phyloP scores from a whole-genome alignment of 2,888 invertebrate species.

The Phlogophora meticulosa region DNA sequence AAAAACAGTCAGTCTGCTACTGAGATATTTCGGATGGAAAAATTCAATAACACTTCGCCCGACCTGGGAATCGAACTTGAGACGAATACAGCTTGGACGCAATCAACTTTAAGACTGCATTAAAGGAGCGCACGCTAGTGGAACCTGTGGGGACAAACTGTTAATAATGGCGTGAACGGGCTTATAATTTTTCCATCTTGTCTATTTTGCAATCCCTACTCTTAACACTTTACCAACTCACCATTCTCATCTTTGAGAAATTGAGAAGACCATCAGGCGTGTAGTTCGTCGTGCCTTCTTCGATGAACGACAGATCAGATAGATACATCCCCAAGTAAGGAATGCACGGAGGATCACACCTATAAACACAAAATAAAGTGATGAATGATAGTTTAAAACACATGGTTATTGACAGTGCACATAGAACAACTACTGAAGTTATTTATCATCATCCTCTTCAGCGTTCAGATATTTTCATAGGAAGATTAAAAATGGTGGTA shows the following conservation, averaged over 20 bases:
- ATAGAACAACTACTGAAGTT: too few species aligned
- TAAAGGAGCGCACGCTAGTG: too few species aligned
- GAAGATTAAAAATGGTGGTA: background rate
- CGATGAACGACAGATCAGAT: conserved; percentile 97
- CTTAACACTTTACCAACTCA: conserved; percentile 79
- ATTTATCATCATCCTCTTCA: too few species aligned
- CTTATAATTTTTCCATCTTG: background rate
- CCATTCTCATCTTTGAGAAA: conserved; percentile 99
- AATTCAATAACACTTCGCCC: too few species aligned
- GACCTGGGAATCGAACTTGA: too few species aligned
- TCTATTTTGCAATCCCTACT: background rate
- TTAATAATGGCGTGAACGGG: background rate
- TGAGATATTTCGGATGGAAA: too few species aligned
- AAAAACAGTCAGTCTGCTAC: too few species aligned
- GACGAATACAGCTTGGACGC: too few species aligned
- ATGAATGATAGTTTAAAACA: too few species aligned
- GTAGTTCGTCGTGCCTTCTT: conserved; percentile 97
- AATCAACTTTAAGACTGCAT: background rate
- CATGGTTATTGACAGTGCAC: too few species aligned
- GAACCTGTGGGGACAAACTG: background rate
- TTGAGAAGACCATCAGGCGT: conserved; percentile 97
- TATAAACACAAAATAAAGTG: conserved; percentile 60
- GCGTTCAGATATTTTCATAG: too few species aligned
- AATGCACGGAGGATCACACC: conserved; percentile 97
- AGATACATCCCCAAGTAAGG: conserved; percentile 97